These are phyloP conservation scores for Periplaneta americana DNA, from an alignment of 1,140 invertebrate species.

Conservation along the genomic window DNA sequence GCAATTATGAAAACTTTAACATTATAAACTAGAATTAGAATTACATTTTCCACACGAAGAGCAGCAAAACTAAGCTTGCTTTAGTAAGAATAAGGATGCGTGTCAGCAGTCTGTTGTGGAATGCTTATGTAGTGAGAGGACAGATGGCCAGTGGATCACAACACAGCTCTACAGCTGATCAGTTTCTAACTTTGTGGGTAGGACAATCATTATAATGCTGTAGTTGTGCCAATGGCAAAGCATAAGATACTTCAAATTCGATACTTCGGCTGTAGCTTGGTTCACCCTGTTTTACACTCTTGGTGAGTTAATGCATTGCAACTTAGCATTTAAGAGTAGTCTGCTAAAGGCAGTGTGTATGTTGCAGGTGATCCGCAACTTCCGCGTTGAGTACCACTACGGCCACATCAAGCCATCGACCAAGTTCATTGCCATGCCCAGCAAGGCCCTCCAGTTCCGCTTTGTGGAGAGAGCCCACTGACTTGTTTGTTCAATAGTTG, in stretches of 20 bases:
- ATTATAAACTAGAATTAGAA: no score
- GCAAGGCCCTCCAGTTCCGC: conserved; percentile 52
- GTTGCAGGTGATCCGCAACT: conserved; percentile 50
- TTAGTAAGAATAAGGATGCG: no score
- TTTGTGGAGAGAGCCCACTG: conserved; percentile 47
- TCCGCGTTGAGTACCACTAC: conserved; percentile 57
- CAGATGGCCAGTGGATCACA: no score
- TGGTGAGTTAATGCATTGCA: no score
- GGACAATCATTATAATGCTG: background rate
- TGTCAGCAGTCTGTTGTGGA: no score
- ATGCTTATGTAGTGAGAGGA: no score
- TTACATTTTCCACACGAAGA: no score
- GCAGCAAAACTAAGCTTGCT: no score
- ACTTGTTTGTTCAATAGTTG: no score
- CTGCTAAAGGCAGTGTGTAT: no score
- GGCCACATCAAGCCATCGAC: conserved; percentile 50
- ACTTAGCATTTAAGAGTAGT: background rate
- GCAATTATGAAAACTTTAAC: no score
- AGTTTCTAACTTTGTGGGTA: background rate
- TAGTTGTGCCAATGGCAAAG: background rate
- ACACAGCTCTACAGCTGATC: no score
- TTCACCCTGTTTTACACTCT: background rate
- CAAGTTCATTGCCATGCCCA: conserved; percentile 49
- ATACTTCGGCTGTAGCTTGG: background rate
- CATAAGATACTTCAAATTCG: background rate